Conservation (phyloP, 2,113 vertebrate species). For the Mungos mungo region DNA sequence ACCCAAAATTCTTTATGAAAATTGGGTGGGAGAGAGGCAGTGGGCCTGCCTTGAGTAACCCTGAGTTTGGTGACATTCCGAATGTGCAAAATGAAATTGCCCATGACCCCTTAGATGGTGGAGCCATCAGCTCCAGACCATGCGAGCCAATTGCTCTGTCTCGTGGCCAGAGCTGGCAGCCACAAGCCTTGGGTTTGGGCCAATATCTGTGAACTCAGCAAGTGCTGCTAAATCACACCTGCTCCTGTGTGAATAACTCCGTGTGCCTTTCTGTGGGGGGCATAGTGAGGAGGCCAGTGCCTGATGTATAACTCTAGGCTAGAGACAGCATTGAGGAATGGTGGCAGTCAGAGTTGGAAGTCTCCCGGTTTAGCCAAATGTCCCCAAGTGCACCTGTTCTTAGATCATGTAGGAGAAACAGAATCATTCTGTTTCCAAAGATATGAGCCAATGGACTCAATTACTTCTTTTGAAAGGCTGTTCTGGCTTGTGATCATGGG, state of each 20-base stretch:
- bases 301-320: not conserved
- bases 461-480: conserved; percentile 51
- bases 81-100: not conserved
- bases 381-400: conserved; percentile 55
- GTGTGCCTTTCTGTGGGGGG: not conserved
- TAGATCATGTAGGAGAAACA: conserved; percentile 37
- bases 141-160: not conserved
- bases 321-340: not conserved
- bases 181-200: not conserved
- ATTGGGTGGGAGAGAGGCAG: not conserved
- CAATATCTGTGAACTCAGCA: not conserved
- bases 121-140: not conserved
- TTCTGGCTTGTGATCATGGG: conserved; percentile 61
- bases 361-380: conserved; percentile 29
- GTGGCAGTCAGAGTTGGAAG: conserved; percentile 1
- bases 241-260: not conserved
- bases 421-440: conserved; percentile 60
- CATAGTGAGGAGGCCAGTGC: not conserved
- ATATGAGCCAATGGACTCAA: conserved; percentile 50
- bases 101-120: not conserved
- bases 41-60: not conserved
- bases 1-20: conserved; percentile 2
- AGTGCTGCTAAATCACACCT: conserved; percentile 41
- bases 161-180: not conserved
- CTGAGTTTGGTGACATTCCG: not conserved